phyloP scores from a whole-genome alignment of 2,797 vertebrate genomes.

The Muraenolepis orangiensis region DNA sequence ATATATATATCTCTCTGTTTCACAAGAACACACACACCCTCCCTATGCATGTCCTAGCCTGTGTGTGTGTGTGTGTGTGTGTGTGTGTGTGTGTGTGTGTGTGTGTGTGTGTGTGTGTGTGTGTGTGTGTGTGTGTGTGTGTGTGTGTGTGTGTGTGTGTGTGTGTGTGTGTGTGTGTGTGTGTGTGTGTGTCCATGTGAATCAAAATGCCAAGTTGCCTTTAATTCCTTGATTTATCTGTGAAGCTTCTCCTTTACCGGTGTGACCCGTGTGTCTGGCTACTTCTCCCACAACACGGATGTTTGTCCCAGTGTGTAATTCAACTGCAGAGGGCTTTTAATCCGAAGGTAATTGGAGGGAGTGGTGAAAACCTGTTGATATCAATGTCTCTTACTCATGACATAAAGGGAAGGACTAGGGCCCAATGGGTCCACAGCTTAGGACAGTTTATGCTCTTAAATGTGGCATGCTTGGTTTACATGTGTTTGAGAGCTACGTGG shows the following conservation, averaged over 20 bases:
- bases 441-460: too few relatives aligned
- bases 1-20: not conserved
- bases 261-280: not conserved
- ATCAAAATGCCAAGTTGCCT: not conserved
- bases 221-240: not conserved
- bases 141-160: not conserved
- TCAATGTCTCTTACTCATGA: not conserved
- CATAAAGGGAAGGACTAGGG: not conserved
- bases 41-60: not conserved
- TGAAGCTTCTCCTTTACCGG: not conserved
- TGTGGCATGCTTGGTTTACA: not conserved
- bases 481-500: not conserved
- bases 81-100: not conserved
- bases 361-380: not conserved
- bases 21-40: not conserved
- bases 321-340: not conserved
- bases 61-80: not conserved
- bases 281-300: not conserved
- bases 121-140: not conserved
- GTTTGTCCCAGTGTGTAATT: not conserved
- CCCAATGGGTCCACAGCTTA: not conserved
- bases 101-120: too few relatives aligned
- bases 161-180: too few relatives aligned
- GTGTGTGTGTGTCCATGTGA: not conserved
- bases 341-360: not conserved